Conservation (phyloP, 2,113 vertebrate genomes). For the Macroglossus sobrinus region DNA sequence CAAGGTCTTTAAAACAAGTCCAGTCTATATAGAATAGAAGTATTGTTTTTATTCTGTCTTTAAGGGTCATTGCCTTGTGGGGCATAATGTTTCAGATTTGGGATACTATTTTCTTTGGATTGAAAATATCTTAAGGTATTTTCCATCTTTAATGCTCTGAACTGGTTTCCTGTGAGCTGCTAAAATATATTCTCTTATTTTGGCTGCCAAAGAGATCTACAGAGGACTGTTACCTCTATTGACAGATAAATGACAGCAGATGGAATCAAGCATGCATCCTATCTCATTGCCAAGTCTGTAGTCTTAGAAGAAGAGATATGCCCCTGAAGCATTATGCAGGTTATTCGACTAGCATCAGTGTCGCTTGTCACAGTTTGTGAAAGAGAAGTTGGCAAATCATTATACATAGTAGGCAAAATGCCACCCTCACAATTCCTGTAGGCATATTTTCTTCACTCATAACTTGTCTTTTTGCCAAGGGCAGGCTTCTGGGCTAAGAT, state of each 20-base stretch:
- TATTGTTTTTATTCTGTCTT: not conserved
- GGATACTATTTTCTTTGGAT: not conserved
- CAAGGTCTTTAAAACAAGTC: not conserved
- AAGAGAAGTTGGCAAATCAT: constrained; percentile 25
- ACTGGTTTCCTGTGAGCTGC: not conserved
- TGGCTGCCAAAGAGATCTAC: not conserved
- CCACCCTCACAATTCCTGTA: not conserved
- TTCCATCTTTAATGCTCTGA: constrained; percentile 8
- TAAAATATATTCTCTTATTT: constrained; percentile 18
- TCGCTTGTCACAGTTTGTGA: constrained; percentile 20
- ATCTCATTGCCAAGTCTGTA: not conserved
- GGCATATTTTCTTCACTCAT: not conserved
- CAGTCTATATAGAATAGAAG: not conserved
- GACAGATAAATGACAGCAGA: constrained; percentile 50
- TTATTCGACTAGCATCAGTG: not conserved
- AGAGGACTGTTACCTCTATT: not conserved
- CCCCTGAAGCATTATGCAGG: not conserved
- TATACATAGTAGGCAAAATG: constrained; percentile 4
- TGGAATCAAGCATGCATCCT: not conserved
- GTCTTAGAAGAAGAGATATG: not conserved
- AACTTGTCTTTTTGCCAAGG: constrained; percentile 35
- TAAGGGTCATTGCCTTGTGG: not conserved
- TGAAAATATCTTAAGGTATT: not conserved
- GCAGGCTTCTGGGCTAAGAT: constrained; percentile 38
- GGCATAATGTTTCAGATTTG: not conserved